Evolutionary conservation across 1,140 invertebrate species (phyloP).

Genomic region (Drosophila ficusphila): DNA sequence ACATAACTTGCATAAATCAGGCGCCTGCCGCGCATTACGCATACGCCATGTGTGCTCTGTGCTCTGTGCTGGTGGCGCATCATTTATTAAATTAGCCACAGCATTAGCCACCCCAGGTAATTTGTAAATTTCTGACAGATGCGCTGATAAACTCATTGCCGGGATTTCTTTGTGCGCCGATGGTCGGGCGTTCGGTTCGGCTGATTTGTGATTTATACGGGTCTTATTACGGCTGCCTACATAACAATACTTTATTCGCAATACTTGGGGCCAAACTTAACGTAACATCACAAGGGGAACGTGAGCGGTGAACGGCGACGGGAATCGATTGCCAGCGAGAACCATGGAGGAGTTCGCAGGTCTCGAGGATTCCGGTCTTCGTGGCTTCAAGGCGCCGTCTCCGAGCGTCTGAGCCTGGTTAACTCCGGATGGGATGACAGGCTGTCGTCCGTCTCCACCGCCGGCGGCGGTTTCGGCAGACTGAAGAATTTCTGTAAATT

Average conservation of each 20-base stretch:
- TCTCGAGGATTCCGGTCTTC: slow-evolving; percentile 7
- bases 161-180: slow-evolving; percentile 56
- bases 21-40: slow-evolving; percentile 64
- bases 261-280: slow-evolving; percentile 78
- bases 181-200: slow-evolving; percentile 6
- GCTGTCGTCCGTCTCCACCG: slow-evolving; percentile 33
- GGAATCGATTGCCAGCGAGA: slow-evolving; percentile 35
- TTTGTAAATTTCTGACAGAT: slow-evolving; percentile 83
- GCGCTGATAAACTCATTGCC: slow-evolving; percentile 80
- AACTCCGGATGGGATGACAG: slow-evolving; percentile 58
- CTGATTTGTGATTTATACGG: slow-evolving; percentile 64
- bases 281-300: slow-evolving; percentile 66
- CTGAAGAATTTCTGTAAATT: slow-evolving; percentile 84
- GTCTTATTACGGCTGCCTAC: slow-evolving; percentile 67
- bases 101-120: slow-evolving; percentile 69
- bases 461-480: slow-evolving; percentile 74
- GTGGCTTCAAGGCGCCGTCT: slow-evolving; percentile 52
- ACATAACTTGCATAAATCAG: slow-evolving; percentile 81
- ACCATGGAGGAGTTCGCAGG: slow-evolving; percentile 12
- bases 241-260: slow-evolving; percentile 80
- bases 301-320: slow-evolving; percentile 21
- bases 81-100: slow-evolving; percentile 82
- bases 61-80: slow-evolving; percentile 29
- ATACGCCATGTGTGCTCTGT: slow-evolving; percentile 58
- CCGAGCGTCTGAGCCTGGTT: slow-evolving; percentile 65